Percentiles rank a stretch among this genome's conserved stretches.
phyloP scores from a whole-genome alignment of 2,797 vertebrate genomes.

The Leucoraja ocellata region DNA sequence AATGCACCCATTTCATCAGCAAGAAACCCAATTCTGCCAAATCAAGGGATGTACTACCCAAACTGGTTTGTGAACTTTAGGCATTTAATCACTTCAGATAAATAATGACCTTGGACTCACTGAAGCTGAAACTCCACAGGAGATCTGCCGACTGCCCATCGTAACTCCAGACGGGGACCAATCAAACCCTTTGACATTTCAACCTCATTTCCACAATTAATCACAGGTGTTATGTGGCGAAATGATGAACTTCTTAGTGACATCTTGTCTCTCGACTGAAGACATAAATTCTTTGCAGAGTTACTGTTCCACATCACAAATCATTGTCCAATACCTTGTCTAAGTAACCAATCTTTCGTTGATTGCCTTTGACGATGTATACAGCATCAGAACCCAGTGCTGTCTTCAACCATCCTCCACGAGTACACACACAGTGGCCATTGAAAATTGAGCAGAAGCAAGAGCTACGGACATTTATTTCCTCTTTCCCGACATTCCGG shows the following conservation, averaged over 20 bases:
- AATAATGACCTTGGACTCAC: constrained; percentile 35
- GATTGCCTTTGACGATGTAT: not conserved
- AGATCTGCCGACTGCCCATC: not conserved
- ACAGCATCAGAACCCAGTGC: not conserved
- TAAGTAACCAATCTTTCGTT: not conserved
- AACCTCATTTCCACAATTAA: constrained; percentile 17
- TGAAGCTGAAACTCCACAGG: constrained; percentile 34
- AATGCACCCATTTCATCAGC: constrained; percentile 38
- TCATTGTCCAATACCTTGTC: not conserved
- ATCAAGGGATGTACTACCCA: constrained; percentile 33
- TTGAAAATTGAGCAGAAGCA: not conserved
- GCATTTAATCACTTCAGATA: constrained; percentile 26
- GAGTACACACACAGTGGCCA: not conserved
- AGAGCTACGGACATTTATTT: not conserved
- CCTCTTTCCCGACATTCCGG: not conserved
- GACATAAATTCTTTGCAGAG: not conserved
- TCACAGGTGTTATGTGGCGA: constrained; percentile 1
- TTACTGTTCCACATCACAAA: not conserved
- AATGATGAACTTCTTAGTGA: not conserved
- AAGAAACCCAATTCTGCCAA: not conserved
- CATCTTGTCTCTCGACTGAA: not conserved
- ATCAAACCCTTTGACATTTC: not conserved
- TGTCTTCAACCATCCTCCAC: not conserved
- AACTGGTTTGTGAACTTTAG: constrained; percentile 45
- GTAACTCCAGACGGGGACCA: constrained; percentile 6